phyloP scores from a whole-genome alignment of 2,888 invertebrate genomes.

The Drosophila putrida region DNA sequence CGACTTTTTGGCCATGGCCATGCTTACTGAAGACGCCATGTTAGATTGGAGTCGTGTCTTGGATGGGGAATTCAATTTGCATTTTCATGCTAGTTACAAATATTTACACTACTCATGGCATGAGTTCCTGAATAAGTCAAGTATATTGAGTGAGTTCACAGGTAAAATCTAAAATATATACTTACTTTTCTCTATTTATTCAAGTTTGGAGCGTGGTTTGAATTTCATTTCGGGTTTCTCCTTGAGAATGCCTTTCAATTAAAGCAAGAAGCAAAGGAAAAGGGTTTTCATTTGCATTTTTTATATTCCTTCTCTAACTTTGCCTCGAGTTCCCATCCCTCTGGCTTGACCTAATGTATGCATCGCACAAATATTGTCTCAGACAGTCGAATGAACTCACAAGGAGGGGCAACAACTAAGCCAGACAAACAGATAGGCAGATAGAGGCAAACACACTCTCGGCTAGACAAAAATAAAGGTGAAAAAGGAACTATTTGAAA shows the following conservation, averaged over 20 bases:
- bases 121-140: slow-evolving; percentile 66
- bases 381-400: slow-evolving; percentile 60
- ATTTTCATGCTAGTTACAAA: slow-evolving; percentile 69
- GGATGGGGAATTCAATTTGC: slow-evolving; percentile 67
- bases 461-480: slow-evolving; percentile 33
- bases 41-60: slow-evolving; percentile 49
- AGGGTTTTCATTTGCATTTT: slow-evolving; percentile 17
- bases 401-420: slow-evolving; percentile 35
- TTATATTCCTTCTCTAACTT: slow-evolving; percentile 33
- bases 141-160: slow-evolving; percentile 15
- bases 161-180: slow-evolving; percentile 14
- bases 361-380: slow-evolving; percentile 79
- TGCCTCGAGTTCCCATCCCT: slow-evolving; percentile 32
- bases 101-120: slow-evolving; percentile 58
- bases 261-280: slow-evolving; percentile 49
- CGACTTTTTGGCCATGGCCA: slow-evolving; percentile 72
- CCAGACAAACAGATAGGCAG: slow-evolving; percentile 58
- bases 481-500: slow-evolving; percentile 26
- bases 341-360: slow-evolving; percentile 66
- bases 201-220: neutral
- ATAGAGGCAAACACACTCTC: slow-evolving; percentile 34
- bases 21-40: slow-evolving; percentile 68
- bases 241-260: slow-evolving; percentile 61
- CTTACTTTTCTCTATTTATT: neutral
- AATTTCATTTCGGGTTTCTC: slow-evolving; percentile 13